phyloP scores from a whole-genome alignment of 1,140 invertebrate genomes.

The Meteorus sp. region DNA sequence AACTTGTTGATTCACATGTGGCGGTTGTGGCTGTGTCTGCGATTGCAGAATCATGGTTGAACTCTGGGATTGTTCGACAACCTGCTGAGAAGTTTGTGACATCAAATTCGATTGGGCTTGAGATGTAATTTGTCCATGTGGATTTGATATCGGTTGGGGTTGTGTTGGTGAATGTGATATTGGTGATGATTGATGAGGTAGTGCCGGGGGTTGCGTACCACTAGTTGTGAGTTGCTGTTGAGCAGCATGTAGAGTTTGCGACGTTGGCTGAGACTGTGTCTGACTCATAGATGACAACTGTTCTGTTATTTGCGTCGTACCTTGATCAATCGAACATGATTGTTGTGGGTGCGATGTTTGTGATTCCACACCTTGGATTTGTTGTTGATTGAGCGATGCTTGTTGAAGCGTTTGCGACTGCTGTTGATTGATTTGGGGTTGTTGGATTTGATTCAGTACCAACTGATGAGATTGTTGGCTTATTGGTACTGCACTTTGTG shows the following conservation, averaged over 20 bases:
- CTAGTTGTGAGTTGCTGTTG: not conserved
- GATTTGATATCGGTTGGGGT: conserved; percentile 32
- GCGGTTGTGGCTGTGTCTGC: conserved; percentile 34
- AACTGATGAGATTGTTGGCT: conserved; percentile 40
- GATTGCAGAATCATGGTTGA: conserved; percentile 2
- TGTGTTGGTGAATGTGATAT: conserved; percentile 35
- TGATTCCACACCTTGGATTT: conserved; percentile 26
- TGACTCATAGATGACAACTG: conserved; percentile 18
- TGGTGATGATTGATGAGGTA: conserved; percentile 19
- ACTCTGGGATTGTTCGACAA: conserved; percentile 5
- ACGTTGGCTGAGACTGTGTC: conserved; percentile 5
- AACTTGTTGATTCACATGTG: conserved; percentile 30
- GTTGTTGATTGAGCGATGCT: conserved; percentile 37
- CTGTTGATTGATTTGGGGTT: conserved; percentile 34
- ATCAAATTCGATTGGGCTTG: conserved; percentile 43
- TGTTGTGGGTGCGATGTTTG: conserved; percentile 31
- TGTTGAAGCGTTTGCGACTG: conserved; percentile 29
- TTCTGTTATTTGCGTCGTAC: conserved; percentile 36
- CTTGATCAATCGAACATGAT: conserved; percentile 30
- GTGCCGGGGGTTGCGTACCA: not conserved
- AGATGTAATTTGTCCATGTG: conserved; percentile 36
- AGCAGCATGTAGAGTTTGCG: not conserved
- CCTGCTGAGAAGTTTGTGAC: conserved; percentile 31
- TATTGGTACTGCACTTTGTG: too few species aligned
- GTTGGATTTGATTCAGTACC: conserved; percentile 34